Conservation (phyloP, 2,888 invertebrate genomes). For the Pristionchus fissidentatus region DNA sequence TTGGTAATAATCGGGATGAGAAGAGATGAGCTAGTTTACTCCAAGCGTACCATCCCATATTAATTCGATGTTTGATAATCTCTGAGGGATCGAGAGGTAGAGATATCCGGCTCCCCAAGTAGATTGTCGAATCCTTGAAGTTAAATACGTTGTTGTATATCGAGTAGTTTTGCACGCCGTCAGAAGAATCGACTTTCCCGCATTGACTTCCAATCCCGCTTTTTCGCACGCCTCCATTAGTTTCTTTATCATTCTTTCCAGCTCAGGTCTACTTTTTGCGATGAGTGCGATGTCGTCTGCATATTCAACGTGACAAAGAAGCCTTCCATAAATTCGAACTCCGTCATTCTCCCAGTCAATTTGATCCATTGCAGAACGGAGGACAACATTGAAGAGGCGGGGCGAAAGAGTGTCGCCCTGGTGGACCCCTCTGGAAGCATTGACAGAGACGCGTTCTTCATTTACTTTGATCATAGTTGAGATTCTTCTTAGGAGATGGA, state of each 20-base stretch:
- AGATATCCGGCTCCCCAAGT: background rate
- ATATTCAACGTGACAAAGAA: background rate
- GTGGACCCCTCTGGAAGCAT: background rate
- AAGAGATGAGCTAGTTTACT: background rate
- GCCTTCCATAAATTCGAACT: background rate
- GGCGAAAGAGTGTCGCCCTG: constrained; percentile 1
- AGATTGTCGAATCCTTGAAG: background rate
- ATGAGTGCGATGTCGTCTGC: constrained; percentile 1
- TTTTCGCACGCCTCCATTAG: background rate
- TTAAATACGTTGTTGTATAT: too few species aligned
- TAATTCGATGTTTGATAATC: background rate
- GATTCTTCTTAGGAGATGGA: background rate
- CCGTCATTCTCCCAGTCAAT: background rate
- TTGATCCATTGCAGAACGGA: background rate
- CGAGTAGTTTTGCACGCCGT: background rate
- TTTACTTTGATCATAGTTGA: background rate
- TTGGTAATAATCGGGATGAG: background rate
- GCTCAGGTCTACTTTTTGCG: background rate
- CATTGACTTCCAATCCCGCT: constrained; percentile 15
- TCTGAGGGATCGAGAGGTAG: background rate
- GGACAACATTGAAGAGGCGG: background rate
- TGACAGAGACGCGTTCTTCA: background rate
- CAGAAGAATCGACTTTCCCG: background rate
- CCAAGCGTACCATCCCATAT: background rate
- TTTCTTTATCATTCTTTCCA: background rate